Evolutionary conservation across 2,797 vertebrate species (phyloP), one percentile per base, ranked within the genome.

Genomic region (Trachops cirrhosus): DNA sequence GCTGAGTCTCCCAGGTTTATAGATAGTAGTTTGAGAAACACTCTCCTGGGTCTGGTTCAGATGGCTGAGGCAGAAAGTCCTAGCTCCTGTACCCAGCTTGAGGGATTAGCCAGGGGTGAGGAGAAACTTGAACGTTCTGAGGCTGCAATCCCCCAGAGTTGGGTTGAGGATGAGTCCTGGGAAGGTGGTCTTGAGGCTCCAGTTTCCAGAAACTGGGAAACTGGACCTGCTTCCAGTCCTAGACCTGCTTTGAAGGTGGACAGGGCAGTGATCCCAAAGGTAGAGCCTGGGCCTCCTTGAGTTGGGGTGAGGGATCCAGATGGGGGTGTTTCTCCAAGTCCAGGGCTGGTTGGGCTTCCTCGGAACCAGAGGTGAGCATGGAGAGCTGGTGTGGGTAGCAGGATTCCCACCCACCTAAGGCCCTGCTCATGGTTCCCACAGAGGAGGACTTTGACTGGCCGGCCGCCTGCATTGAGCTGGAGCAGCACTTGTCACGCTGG

Each of bases 381-480:
- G 39, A 57, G 32, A 73, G 57, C 46, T 93, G 64, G 16, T 32
- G 41, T 37, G 54, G 41, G 48, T 46, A n/a, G 46, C 48, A n/a
- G 59, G 16, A 34, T 84, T 59, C 48, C 89, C 64, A 29, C 82
- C 73, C 92, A 67, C 82, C 7, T 24, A 70, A 74, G n/a, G 9
- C 79, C 70, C 85, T 94, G 70, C 64, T 83, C 16, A 0, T 86
- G 84, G 71, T 79, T 14, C 77, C 95, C 39, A 2, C 93, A 98
- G 98, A 98, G 94, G 98, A 99, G 1, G 95, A 98, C 37, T 99
- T 99, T 34, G 98, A 99, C 96, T 99, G 99, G 99, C 98, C 99
- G 0, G 96, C 97, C 0, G 99, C 99, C 41, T 99, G 99, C 85
- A 98, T 99, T 93, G 99, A 99, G 93, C 98, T 99, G 98, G 99